phyloP scores from a whole-genome alignment of 2,888 invertebrate species.

The Habroteleia sp. region DNA sequence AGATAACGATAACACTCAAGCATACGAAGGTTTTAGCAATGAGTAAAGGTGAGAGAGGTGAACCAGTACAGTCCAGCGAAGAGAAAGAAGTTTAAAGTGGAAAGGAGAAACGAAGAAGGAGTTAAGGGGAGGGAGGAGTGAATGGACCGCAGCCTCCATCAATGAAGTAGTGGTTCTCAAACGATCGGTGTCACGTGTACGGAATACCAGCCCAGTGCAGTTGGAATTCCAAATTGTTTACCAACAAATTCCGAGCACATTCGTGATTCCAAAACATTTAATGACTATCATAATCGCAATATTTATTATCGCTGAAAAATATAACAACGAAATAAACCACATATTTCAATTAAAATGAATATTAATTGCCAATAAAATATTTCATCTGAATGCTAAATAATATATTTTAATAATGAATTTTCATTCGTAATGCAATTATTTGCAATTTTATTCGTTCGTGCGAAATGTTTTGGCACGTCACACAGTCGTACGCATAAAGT shows the following conservation, averaged over 20 bases:
- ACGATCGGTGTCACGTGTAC: constrained; percentile 61
- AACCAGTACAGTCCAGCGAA: constrained; percentile 62
- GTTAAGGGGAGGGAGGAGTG: constrained; percentile 67
- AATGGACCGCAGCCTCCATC: constrained; percentile 76
- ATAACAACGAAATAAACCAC: no score
- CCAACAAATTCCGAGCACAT: constrained; percentile 25
- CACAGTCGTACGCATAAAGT: background rate
- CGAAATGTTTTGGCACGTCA: no score
- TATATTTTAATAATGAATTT: no score
- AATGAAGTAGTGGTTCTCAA: constrained; percentile 79
- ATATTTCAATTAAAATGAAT: no score
- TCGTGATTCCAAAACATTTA: background rate
- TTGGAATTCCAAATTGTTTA: constrained; percentile 40
- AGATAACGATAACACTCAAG: constrained; percentile 56
- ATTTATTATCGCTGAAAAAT: no score
- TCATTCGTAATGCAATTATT: no score
- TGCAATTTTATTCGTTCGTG: no score
- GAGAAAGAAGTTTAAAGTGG: constrained; percentile 53
- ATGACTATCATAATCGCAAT: background rate
- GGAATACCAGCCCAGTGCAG: constrained; percentile 47
- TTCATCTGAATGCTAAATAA: no score
- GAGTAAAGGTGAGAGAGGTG: constrained; percentile 64
- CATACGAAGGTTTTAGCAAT: constrained; percentile 61
- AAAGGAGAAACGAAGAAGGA: constrained; percentile 26
- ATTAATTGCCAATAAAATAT: no score